Evolutionary conservation across 2,797 vertebrate species (phyloP).

Genomic region (Chloroceryle inda): DNA sequence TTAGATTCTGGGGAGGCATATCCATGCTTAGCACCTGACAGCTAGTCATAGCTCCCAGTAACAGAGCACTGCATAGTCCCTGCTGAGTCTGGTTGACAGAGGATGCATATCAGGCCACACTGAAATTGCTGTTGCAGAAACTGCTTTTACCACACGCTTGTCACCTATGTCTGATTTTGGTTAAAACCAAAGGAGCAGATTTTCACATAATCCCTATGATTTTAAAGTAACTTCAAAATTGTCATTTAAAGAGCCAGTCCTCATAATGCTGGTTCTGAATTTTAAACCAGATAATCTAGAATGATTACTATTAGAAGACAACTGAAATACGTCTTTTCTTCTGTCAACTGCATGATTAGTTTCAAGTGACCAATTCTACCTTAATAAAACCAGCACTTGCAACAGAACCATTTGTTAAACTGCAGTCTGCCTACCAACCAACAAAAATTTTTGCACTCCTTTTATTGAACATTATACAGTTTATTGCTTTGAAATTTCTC

Average conservation of each 20-base stretch:
- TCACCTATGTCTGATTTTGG: background rate
- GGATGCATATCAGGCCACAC: background rate
- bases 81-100: background rate
- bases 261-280: background rate
- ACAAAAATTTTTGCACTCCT: background rate
- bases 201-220: background rate
- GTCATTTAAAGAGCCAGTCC: background rate
- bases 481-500: background rate
- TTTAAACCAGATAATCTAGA: background rate
- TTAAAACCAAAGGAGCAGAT: background rate
- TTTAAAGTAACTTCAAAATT: background rate
- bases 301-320: background rate
- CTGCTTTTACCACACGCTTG: background rate
- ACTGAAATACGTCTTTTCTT: background rate
- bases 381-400: background rate
- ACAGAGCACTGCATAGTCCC: background rate
- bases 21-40: background rate
- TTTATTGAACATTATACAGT: background rate
- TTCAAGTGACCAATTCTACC: background rate
- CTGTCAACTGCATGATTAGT: background rate
- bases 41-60: background rate
- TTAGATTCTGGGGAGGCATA: background rate
- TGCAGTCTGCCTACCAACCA: background rate
- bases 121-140: background rate
- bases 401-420: background rate